Conservation (phyloP, 2,888 invertebrate genomes). For the Mylabris sibirica region DNA sequence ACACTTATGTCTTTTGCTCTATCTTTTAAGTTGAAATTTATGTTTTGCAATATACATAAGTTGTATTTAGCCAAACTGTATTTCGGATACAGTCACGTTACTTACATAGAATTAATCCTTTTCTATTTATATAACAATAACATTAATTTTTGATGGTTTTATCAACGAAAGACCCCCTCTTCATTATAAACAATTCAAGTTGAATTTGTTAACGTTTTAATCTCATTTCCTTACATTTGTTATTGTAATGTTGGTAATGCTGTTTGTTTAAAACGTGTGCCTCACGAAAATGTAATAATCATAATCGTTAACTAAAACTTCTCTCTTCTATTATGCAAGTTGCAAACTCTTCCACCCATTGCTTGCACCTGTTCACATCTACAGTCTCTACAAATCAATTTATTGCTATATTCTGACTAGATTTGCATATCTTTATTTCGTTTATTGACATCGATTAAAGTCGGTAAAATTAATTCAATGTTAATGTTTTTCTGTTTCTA, state of each 20-base stretch:
- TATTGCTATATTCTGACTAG: constrained; percentile 23
- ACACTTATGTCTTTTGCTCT: constrained; percentile 46
- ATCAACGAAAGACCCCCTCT: background rate
- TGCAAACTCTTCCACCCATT: constrained; percentile 32
- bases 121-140: constrained; percentile 13
- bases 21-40: constrained; percentile 51
- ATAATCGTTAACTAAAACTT: constrained; percentile 31
- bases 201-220: constrained; percentile 1
- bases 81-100: constrained; percentile 20
- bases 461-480: background rate
- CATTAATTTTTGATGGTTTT: background rate
- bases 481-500: background rate
- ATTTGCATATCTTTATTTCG: background rate
- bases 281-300: constrained; percentile 34
- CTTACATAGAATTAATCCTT: constrained; percentile 20
- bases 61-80: constrained; percentile 52
- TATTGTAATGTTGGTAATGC: constrained; percentile 15
- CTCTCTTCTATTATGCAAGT: constrained; percentile 18
- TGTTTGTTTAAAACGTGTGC: constrained; percentile 31
- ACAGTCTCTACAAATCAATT: constrained; percentile 23
- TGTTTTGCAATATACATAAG: constrained; percentile 55
- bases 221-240: background rate
- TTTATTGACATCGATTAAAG: background rate
- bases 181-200: background rate
- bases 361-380: constrained; percentile 29